phyloP scores from a whole-genome alignment of 1,140 invertebrate species.

The Zaprionus davidi region DNA sequence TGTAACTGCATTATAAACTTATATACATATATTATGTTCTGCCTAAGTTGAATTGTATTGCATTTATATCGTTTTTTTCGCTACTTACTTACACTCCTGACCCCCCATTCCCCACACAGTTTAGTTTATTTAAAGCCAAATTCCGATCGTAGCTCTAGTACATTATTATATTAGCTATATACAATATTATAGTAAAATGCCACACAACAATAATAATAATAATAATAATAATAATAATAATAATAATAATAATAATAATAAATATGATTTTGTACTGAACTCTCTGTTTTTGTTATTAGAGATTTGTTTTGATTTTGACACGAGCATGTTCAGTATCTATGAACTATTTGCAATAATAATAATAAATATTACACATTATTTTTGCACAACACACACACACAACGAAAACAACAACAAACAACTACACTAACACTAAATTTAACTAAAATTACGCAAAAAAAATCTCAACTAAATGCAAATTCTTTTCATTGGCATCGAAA shows the following conservation, averaged over 20 bases:
- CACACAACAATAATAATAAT: conserved; percentile 63
- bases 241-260: conserved; percentile 69
- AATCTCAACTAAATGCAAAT: conserved; percentile 68
- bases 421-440: conserved; percentile 49
- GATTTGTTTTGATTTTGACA: conserved; percentile 23
- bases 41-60: conserved; percentile 28
- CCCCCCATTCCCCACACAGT: conserved; percentile 12
- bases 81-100: conserved; percentile 11
- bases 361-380: conserved; percentile 37
- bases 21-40: conserved; percentile 17
- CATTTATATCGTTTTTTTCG: conserved; percentile 19
- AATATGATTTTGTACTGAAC: conserved; percentile 76
- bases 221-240: conserved; percentile 64
- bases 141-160: conserved; percentile 59
- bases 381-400: conserved; percentile 69
- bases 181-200: conserved; percentile 48
- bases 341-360: conserved; percentile 36
- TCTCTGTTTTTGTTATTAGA: conserved; percentile 11
- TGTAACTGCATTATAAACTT: conserved; percentile 12
- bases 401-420: conserved; percentile 40
- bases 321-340: conserved; percentile 40
- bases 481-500: conserved; percentile 41
- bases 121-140: conserved; percentile 73
- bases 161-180: conserved; percentile 31
- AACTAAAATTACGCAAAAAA: conserved; percentile 43